Conservation (phyloP, 53 echinoderm and acorn worm genomes). For the Actinopyga echinites region DNA sequence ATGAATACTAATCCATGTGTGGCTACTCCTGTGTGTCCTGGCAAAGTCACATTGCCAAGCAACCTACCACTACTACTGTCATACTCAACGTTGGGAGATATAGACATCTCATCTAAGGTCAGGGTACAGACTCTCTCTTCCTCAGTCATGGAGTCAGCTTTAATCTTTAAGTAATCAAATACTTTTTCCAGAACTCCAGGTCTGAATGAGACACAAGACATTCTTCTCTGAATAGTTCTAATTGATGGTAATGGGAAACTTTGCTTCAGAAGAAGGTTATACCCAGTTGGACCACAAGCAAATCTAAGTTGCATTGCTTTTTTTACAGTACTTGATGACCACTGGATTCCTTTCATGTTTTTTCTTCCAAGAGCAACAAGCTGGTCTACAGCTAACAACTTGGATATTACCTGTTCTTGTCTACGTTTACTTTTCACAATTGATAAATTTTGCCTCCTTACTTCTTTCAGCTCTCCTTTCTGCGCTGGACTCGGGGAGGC, state of each 20-base stretch:
- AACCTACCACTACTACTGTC: constrained; percentile 52
- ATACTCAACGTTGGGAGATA: constrained; percentile 66
- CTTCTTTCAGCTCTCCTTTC: too few relatives aligned
- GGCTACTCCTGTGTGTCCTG: constrained; percentile 60
- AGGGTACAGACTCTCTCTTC: constrained; percentile 69
- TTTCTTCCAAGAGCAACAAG: neutral
- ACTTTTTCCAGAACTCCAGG: constrained; percentile 56
- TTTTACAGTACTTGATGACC: constrained; percentile 33
- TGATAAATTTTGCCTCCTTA: too few relatives aligned
- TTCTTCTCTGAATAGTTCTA: constrained; percentile 49
- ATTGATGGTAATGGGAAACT: constrained; percentile 51
- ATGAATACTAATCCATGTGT: constrained; percentile 73
- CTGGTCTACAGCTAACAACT: constrained; percentile 24
- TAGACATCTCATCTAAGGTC: constrained; percentile 71
- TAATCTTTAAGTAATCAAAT: constrained; percentile 59
- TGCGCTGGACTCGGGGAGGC: too few relatives aligned
- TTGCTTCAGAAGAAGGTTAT: constrained; percentile 38
- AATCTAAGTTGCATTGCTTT: constrained; percentile 39
- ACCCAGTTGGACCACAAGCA: constrained; percentile 47
- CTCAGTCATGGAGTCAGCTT: constrained; percentile 50
- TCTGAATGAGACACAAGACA: constrained; percentile 31
- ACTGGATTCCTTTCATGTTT: constrained; percentile 28
- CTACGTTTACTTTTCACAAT: constrained; percentile 1
- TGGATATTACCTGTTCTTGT: constrained; percentile 31
- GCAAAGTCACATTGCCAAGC: constrained; percentile 65